Conservation (phyloP, 2,797 vertebrate species). For the Hyperoplus lanceolatus region DNA sequence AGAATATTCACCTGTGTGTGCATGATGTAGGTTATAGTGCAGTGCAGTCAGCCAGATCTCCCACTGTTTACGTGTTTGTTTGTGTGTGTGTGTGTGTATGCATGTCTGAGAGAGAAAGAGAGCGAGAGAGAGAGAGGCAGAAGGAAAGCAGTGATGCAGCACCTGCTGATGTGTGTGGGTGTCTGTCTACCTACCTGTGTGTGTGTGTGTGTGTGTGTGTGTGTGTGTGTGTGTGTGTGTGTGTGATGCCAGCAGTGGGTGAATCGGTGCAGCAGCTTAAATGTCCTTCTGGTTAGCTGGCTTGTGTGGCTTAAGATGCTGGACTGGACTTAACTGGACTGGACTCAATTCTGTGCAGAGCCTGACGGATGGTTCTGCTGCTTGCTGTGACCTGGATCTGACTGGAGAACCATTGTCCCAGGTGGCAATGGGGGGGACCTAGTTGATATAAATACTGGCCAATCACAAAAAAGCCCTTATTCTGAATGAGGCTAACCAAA, state of each 20-base stretch:
- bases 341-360: constrained; percentile 53
- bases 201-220: constrained; percentile 34
- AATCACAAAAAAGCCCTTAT: constrained; percentile 81
- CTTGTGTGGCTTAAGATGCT: constrained; percentile 58
- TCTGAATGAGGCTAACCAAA: constrained; percentile 82
- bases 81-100: constrained; percentile 18
- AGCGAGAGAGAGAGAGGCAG: constrained; percentile 31
- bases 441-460: constrained; percentile 90
- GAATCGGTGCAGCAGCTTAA: constrained; percentile 54
- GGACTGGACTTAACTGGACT: constrained; percentile 58
- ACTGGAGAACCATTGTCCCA: constrained; percentile 85
- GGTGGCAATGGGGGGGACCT: constrained; percentile 85
- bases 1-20: constrained; percentile 67
- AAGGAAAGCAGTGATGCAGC: constrained; percentile 65
- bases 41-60: constrained; percentile 48
- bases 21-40: constrained; percentile 47
- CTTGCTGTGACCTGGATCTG: constrained; percentile 82
- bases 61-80: constrained; percentile 49
- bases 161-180: constrained; percentile 56
- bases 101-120: too few species aligned
- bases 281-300: constrained; percentile 62
- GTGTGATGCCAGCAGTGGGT: constrained; percentile 50
- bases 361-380: constrained; percentile 67
- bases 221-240: constrained; percentile 37
- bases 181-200: constrained; percentile 34